These are phyloP conservation scores for Alouatta caraya DNA, from an alignment of 2,797 vertebrate genomes.

Conservation along the genomic window DNA sequence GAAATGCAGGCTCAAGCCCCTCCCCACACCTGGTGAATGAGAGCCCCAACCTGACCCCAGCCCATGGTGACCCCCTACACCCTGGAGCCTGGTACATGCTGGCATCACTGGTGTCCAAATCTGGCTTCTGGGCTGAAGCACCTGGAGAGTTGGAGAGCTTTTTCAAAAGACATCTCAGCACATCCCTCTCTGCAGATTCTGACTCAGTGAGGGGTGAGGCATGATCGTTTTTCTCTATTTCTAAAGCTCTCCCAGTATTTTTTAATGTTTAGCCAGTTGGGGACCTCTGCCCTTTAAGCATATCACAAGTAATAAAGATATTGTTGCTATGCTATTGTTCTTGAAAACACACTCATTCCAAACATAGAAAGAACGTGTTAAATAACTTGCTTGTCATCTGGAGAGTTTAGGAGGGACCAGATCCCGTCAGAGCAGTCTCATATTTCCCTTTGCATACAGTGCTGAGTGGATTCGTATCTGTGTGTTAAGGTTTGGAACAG, in stretches of 20 bases:
- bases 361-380: background rate
- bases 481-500: background rate
- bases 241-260: background rate
- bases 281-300: background rate
- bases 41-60: background rate
- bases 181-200: background rate
- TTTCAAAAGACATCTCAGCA: background rate
- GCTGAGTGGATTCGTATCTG: background rate
- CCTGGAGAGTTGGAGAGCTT: background rate
- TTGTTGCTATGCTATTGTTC: background rate
- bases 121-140: background rate
- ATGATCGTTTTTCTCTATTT: background rate
- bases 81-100: background rate
- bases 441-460: background rate
- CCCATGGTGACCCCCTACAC: fast-evolving
- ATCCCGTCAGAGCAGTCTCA: background rate
- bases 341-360: background rate
- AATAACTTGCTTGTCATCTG: background rate
- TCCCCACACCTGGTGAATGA: background rate
- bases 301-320: background rate
- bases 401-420: background rate
- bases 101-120: background rate
- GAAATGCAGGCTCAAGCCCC: background rate
- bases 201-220: background rate
- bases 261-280: background rate